Conservation (phyloP, 2,113 vertebrate species). For the Microtus pennsylvanicus region DNA sequence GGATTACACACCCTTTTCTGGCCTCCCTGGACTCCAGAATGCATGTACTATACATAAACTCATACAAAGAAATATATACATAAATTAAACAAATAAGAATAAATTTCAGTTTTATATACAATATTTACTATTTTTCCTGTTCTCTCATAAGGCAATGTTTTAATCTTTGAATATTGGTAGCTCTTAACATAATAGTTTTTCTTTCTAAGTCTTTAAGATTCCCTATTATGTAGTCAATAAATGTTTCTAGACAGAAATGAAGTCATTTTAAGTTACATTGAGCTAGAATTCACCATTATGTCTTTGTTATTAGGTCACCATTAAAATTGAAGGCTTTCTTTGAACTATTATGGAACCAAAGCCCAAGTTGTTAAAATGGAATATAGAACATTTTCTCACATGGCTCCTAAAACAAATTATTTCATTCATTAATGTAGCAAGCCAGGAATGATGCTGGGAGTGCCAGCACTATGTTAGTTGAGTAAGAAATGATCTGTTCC, state of each 20-base stretch:
- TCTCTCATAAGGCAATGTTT: constrained; percentile 11
- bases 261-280: not conserved
- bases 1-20: not conserved
- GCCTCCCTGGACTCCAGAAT: not conserved
- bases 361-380: constrained; percentile 14
- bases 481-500: constrained; percentile 12
- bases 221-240: not conserved
- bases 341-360: constrained; percentile 2
- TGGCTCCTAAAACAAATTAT: not conserved
- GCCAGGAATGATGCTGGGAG: not conserved
- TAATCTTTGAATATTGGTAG: constrained; percentile 20
- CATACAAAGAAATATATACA: not conserved
- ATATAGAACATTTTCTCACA: constrained; percentile 21
- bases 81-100: not conserved
- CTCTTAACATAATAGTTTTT: not conserved
- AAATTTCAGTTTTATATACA: not conserved
- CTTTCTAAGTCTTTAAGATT: constrained; percentile 4
- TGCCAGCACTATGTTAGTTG: not conserved
- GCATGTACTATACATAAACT: not conserved
- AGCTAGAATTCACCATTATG: not conserved
- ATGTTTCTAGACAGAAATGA: constrained; percentile 13
- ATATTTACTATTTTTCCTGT: not conserved
- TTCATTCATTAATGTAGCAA: constrained; percentile 28
- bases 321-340: constrained; percentile 1
- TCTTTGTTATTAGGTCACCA: not conserved